Base-by-base conservation (phyloP, 53 echinoderm and acorn worm genomes). In the Holothuria scabra region DNA sequence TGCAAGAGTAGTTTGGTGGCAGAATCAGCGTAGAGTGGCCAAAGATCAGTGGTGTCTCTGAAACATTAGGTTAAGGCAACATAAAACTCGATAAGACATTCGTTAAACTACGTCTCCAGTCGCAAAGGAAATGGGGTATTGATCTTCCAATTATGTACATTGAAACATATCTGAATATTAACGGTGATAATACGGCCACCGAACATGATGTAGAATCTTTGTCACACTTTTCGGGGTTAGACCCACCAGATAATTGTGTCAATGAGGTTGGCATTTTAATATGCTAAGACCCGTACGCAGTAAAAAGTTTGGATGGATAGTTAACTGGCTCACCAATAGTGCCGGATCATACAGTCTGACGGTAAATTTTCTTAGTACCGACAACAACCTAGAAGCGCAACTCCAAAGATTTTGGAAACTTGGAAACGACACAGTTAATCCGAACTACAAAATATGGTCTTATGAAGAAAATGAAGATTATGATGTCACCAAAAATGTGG, bases 201-300 rank as follows among this genome's bases (percentile, higher is more conserved):
- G 5, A 44, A 10, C 5, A 10, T 44, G 44, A 44, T 44, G 44
- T 44, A 19, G 29, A 19, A 28, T 41, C 4, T 5, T 84, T 84
- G 65, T 24, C 58, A 56, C 93, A 93, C 32, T 79, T 89, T 1
- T 5, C 8, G 28, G 80, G 66, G 28, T 1, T 79, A 59, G 31
- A 19, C 4, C 6, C 81, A 81, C 86, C 86, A 70, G 22, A 61
- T 30, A 70, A 81, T 18, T 75, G 74, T 34, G 26, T 34, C 18
- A 49, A 64, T 10, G 38, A 90, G 30, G 82, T 90, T 0, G 59
- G 49, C 0, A 16, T 93, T 13, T 72, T 93, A 5, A 90, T 93
- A 52, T 88, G 93, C 12, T 90, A 88, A 60, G 88, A 90, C 21
- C 87, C 87, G 0, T 93, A 78, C 76, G 85, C 87, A 14, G 85